These are phyloP conservation scores for Drosophila obscura DNA, from an alignment of 1,140 invertebrate species.

Conservation along the genomic window DNA sequence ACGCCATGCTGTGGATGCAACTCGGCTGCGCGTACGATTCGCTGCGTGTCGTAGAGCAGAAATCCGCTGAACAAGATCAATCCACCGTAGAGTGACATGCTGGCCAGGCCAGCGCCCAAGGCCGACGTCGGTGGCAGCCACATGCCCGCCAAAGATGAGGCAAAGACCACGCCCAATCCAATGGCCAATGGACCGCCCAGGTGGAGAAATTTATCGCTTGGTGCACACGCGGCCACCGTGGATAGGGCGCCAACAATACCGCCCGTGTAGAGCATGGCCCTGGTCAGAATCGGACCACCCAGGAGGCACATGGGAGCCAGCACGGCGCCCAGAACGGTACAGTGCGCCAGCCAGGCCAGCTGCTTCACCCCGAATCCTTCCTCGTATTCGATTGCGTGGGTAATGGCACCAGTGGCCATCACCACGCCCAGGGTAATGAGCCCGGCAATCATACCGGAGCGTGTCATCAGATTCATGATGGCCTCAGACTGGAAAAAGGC, in stretches of 20 bases:
- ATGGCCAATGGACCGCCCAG: slow-evolving; percentile 97
- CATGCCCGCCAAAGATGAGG: slow-evolving; percentile 94
- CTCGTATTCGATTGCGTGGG: slow-evolving; percentile 90
- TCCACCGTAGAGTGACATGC: slow-evolving; percentile 96
- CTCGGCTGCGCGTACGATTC: slow-evolving; percentile 94
- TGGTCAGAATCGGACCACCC: slow-evolving; percentile 93
- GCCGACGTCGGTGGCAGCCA: slow-evolving; percentile 96
- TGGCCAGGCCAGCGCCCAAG: slow-evolving; percentile 94
- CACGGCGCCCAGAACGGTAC: slow-evolving; percentile 94
- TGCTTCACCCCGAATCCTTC: slow-evolving; percentile 96
- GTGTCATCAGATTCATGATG: slow-evolving; percentile 89
- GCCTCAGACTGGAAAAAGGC: slow-evolving; percentile 91
- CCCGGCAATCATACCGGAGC: slow-evolving; percentile 91
- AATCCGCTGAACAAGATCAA: slow-evolving; percentile 96
- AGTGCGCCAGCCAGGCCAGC: slow-evolving; percentile 95
- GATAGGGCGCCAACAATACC: slow-evolving; percentile 97
- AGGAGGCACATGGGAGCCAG: slow-evolving; percentile 96
- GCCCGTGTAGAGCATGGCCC: slow-evolving; percentile 97
- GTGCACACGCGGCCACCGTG: slow-evolving; percentile 97
- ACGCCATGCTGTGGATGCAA: slow-evolving; percentile 88
- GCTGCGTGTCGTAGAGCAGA: slow-evolving; percentile 97
- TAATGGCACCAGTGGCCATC: slow-evolving; percentile 93
- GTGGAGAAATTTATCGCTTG: slow-evolving; percentile 97
- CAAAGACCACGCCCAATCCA: slow-evolving; percentile 97
- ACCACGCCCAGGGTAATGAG: slow-evolving; percentile 92